A percentile compares a stretch with the other conserved stretches of the same genome.
phyloP scores from a whole-genome alignment of 2,888 invertebrate genomes.

The Tanypteryx hageni region DNA sequence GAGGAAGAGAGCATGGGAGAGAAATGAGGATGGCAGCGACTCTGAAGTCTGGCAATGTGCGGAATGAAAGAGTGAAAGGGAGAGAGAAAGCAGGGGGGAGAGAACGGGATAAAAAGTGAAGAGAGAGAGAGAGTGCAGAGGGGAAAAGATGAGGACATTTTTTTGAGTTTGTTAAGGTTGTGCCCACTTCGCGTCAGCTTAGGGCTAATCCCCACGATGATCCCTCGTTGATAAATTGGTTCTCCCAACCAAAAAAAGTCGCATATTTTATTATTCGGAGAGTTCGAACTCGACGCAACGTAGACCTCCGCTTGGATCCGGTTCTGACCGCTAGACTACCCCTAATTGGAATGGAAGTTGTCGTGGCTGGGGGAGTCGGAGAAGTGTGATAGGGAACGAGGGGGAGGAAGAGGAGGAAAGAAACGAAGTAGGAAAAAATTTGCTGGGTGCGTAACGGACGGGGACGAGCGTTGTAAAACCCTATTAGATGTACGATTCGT shows the following conservation, averaged over 20 bases:
- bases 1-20: neutral
- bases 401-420: conserved; percentile 18
- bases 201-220: conserved; percentile 57
- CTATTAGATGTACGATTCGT: conserved; percentile 19
- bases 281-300: neutral
- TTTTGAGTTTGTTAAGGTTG: conserved; percentile 49
- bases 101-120: neutral
- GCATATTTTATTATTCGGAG: conserved; percentile 25
- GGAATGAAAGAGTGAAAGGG: neutral
- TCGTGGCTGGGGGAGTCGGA: neutral
- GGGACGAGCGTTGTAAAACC: conserved; percentile 22
- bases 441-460: neutral
- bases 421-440: neutral
- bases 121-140: neutral
- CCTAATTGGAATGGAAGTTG: neutral
- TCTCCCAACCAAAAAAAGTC: neutral
- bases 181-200: conserved; percentile 55
- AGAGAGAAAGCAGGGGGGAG: neutral
- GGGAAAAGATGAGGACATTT: conserved; percentile 2
- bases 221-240: conserved; percentile 48
- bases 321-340: neutral
- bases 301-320: conserved; percentile 2
- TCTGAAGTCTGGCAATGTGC: neutral
- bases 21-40: conserved; percentile 16
- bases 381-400: neutral